Conservation (phyloP, 2,797 vertebrate species). For the Ptychadena robeensis region DNA sequence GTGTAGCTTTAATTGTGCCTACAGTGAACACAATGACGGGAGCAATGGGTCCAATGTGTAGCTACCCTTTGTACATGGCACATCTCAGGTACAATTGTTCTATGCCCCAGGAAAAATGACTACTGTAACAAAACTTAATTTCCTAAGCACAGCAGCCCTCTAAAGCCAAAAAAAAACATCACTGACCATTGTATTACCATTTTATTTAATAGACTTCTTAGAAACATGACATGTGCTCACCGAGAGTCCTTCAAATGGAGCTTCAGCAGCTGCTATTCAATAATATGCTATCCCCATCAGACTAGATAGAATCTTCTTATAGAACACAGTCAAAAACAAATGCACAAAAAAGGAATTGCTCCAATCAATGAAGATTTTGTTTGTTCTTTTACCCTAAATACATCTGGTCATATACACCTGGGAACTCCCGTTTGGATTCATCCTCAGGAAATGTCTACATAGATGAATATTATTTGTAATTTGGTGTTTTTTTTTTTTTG, state of each 20-base stretch:
- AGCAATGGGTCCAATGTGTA: not conserved
- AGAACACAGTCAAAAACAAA: conserved; percentile 68
- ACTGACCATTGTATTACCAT: not conserved
- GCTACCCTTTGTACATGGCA: not conserved
- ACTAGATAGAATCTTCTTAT: conserved; percentile 36
- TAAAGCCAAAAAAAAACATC: not conserved
- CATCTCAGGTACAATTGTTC: not conserved
- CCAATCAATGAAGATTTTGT: conserved; percentile 48
- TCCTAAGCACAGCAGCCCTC: not conserved
- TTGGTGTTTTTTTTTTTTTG: conserved; percentile 66
- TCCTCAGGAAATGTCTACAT: conserved; percentile 69
- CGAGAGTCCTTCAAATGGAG: conserved; percentile 19
- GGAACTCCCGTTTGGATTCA: conserved; percentile 67
- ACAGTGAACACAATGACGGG: not conserved
- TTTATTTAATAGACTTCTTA: conserved; percentile 15
- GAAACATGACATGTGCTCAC: not conserved
- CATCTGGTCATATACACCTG: conserved; percentile 65
- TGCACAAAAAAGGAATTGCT: conserved; percentile 43
- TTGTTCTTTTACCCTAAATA: conserved; percentile 70
- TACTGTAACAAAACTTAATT: not conserved
- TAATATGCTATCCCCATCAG: not conserved
- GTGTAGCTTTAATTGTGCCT: not conserved
- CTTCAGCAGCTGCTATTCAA: not conserved
- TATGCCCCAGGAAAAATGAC: not conserved
- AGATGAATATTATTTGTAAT: conserved; percentile 62